Base-by-base conservation (phyloP, 2,888 invertebrate genomes). In the Drosophila peninsularis region DNA sequence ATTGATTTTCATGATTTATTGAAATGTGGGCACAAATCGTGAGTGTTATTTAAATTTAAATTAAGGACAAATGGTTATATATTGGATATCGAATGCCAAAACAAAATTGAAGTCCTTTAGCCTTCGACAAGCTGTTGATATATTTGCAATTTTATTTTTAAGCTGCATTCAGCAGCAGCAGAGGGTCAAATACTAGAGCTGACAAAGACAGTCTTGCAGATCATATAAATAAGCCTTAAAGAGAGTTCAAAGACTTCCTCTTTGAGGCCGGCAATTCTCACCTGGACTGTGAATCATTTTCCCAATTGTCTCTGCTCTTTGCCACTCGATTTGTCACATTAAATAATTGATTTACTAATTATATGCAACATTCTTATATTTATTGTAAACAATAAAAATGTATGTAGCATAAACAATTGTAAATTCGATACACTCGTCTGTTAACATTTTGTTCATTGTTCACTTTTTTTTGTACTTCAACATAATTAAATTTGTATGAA, bases 1-100 rank as follows among this genome's bases (percentile, higher is more conserved):
- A 85, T 88, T 85, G 83, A 78, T 71, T 85, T 72, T 67, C 69
- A 63, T 77, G 79, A 85, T 82, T 85, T 88, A 85, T 86, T 64
- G 78, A 63, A 72, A 68, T 77, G 60, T 50, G 37, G n/a, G 5
- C 21, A 10, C 21, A 5, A 36, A 50, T 50, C 50, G 36, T 36
- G 50, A 36, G 5, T 42, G 57, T 65, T 75, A 61, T 63, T 63
- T 42, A 61, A 67, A 62, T 62, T 64, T 24, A 32, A 47, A 6
- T 17, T 17, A 13, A 7, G 44, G 3, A n/a, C 9, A n/a, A 24
- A 44, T 7, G n/a, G 24, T 44, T 9, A 11, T 1, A 30, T 6
- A 17, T 30, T 2, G 11, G 7, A 17, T 47, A 30, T 17, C 30
- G 13, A 47, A 17, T 47, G 11, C 6, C 2, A 11, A 11, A 47